Evolutionary conservation across 2,888 invertebrate species (phyloP).

Genomic region (Aspidapion aeneum): DNA sequence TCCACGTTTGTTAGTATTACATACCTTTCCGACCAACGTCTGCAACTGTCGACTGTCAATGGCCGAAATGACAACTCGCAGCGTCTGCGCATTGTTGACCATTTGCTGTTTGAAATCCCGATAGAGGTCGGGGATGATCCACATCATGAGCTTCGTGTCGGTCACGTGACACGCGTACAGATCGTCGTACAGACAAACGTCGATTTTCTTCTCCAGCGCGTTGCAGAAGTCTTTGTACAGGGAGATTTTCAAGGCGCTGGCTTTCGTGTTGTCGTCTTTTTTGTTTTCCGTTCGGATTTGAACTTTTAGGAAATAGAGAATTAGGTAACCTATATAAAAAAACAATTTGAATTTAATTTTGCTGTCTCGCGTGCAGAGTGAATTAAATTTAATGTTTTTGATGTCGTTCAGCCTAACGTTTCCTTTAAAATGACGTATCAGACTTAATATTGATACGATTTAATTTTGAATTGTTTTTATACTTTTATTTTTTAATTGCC

Average conservation of each 20-base stretch:
- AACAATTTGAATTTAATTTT: too few relatives aligned
- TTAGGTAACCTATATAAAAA: constrained; percentile 84
- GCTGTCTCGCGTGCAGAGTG: too few relatives aligned
- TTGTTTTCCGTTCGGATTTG: constrained; percentile 56
- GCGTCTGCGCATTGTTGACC: constrained; percentile 81
- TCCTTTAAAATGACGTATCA: too few relatives aligned
- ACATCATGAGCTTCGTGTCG: constrained; percentile 85
- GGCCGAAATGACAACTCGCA: constrained; percentile 86
- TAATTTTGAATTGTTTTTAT: too few relatives aligned
- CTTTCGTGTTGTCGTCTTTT: constrained; percentile 48
- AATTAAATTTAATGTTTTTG: too few relatives aligned
- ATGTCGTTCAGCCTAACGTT: too few relatives aligned
- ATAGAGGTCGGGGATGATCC: constrained; percentile 90
- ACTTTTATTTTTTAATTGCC: too few relatives aligned
- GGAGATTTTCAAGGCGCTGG: constrained; percentile 71
- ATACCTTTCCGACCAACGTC: constrained; percentile 82
- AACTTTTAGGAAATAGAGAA: constrained; percentile 88
- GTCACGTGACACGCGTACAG: constrained; percentile 85
- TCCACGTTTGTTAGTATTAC: too few relatives aligned
- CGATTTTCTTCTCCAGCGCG: constrained; percentile 68
- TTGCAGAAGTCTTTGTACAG: constrained; percentile 89
- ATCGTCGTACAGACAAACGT: constrained; percentile 73
- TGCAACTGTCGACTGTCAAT: constrained; percentile 89
- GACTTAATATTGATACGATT: too few relatives aligned
- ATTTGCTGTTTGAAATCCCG: constrained; percentile 84